These are phyloP conservation scores for Solea solea DNA, from an alignment of 2,113 vertebrate species.

Conservation along the genomic window DNA sequence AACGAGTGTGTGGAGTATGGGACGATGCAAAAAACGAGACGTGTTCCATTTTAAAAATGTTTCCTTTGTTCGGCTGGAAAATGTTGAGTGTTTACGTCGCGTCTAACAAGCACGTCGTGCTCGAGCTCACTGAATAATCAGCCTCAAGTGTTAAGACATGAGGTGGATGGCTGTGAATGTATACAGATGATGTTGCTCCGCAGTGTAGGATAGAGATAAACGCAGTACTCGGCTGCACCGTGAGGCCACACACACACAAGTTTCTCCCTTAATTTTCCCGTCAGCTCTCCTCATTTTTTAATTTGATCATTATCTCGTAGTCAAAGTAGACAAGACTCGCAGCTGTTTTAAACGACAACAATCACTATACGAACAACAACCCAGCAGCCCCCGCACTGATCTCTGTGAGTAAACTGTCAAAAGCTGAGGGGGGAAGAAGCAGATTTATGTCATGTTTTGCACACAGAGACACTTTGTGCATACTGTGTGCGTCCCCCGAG, in stretches of 20 bases:
- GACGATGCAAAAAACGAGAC: no score
- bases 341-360: constrained; percentile 35
- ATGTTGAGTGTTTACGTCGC: no score
- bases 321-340: constrained; percentile 11
- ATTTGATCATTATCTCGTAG: constrained; percentile 31
- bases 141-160: not conserved
- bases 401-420: constrained; percentile 29
- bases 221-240: constrained; percentile 13
- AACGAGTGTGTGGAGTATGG: not conserved
- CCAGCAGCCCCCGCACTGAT: constrained; percentile 1
- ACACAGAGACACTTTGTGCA: constrained; percentile 1
- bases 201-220: constrained; percentile 2
- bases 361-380: not conserved
- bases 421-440: not conserved
- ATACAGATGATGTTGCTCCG: constrained; percentile 4
- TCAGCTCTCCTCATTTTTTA: constrained; percentile 16
- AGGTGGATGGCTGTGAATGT: not conserved
- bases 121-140: not conserved
- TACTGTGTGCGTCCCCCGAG: constrained; percentile 5
- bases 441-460: constrained; percentile 47
- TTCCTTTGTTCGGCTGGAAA: no score
- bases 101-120: not conserved
- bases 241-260: constrained; percentile 3
- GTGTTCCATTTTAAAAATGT: no score
- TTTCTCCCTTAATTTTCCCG: constrained; percentile 21